Base-by-base conservation (phyloP, 2,797 vertebrate genomes). In the Austrolebias charrua region DNA sequence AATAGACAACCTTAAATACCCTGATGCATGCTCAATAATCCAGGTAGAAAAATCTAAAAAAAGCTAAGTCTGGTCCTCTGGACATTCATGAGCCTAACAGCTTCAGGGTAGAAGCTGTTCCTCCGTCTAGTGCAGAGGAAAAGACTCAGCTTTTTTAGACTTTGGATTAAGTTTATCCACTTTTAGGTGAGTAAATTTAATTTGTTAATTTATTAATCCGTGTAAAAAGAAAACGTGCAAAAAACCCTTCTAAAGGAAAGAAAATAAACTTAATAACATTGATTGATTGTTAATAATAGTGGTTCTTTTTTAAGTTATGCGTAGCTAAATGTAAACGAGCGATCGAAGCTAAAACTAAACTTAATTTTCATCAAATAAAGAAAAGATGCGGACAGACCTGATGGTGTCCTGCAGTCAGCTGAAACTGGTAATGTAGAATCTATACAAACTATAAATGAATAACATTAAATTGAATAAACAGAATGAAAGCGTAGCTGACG, bases 301-400 rank as follows among this genome's bases (percentile, higher is more conserved):
- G 31, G 6, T 33, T 33, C 9, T 33, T 33, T 42, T 42, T 14
- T 42, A 24, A 24, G 24, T 42, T 42, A 42, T 12, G 7, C 45
- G 54, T 9, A 50, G 75, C 60, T 71, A 18, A 16, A 6, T 0
- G 11, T 6, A 29, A 18, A 58, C 56, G 11, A 47, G 31, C 44
- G 14, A 38, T 29, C 62, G 9, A 16, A 44, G 45, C 28, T 50
- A 55, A 53, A 11, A 40, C 38, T 4, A 55, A 15, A 7, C 7
- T 0, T 1, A 8, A 29, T 10, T 33, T 8, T 2, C 3, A 4
- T 8, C 0, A 7, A 2, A 2, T 0, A 6, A 40, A 4, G 0
- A 15, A 52, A 20, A 5, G 2, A 1, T 6, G 13, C 2, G 9
- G 11, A 76, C 81, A 57, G 15, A 89, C 86, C 80, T 75, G 66